Evolutionary conservation across 92 coral and sea anemone genomes (phyloP), one percentile per base, ranked within the genome.

Genomic region (Parazoanthus atlanticus): DNA sequence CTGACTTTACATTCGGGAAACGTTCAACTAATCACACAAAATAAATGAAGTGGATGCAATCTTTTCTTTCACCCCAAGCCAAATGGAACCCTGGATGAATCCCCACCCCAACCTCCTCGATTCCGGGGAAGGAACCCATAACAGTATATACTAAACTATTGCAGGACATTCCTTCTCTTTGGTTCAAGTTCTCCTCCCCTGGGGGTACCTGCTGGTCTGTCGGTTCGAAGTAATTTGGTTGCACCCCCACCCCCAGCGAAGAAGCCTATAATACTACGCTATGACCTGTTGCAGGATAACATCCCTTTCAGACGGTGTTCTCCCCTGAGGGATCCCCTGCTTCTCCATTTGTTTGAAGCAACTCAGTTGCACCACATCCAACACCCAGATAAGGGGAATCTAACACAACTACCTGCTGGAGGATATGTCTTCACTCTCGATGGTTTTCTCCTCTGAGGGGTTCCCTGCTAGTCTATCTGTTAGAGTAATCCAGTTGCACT

Each of bases 401-500:
- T 21, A 74, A 21, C 49, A 10, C 82, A n/a, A 52, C 33, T 38
- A 49, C 69, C 82, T 76, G 28, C 11, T 23, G 28, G 26, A 23
- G 74, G 85, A 32, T 66, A 89, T 82, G 84, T 89, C 81, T 75
- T 21, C 67, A 61, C 61, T n/a, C 6, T 26, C n/a, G 76, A 8
- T 15, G 17, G 28, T 40, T 5, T 66, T 8, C 26, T 65, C n/a
- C 28, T 66, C 58, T 1, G n/a, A 29, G 9, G n/a, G 12, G n/a
- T 36, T 1, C 7, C 86, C 49, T 16, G 36, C 11, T 15, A 8
- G n/a, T 58, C 52, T 36, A 6, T 28, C 46, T 88, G 90, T 65
- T 73, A 80, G 17, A 9, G 19, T 6, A 69, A 78, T 29, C 38
- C 80, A 92, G 72, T n/a, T 83, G 85, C 34, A 61, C 41, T 74